Base-by-base conservation (phyloP, 2,797 vertebrate species). In the Pipistrellus nathusii region DNA sequence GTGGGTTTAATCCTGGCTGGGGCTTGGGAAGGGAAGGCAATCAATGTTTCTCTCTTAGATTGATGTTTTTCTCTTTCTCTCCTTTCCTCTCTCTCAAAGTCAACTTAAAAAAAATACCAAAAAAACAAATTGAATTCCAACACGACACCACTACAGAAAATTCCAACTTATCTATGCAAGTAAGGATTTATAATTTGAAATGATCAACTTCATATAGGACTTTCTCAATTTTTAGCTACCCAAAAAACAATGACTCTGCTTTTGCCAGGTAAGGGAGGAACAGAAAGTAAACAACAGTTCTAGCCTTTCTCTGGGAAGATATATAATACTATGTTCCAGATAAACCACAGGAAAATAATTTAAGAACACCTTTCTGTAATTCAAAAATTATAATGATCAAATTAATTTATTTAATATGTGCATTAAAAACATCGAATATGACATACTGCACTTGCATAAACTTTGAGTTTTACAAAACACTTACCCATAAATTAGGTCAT, bases 331-430 rank as follows among this genome's bases (percentile, higher is more conserved):
- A 48, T 71, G 55, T 3, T 84, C 25, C 23, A 77, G 30, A 80
- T 86, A 89, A 95, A 78, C 66, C 25, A 17, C 8, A 86, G 66
- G 30, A 93, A 95, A 73, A 93, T 35, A 20, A 93, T 35, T 89
- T 94, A 62, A 51, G 46, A 51, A 38, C 14, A 57, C 21, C n/a
- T 35, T 77, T 53, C 62, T 66, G 17, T 66, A 32, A 66, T 82
- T 94, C 14, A 92, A 86, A 62, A 94, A 80, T 84, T 83, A 88
- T 38, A 93, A 81, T 92, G 35, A 82, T 75, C 30, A 87, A 90
- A 73, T 89, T 85, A 93, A 41, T 87, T 73, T 1, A 64, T 95
- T 35, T 44, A 10, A 57, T 76, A 30, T 88, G 13, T 62, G 25
- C 30, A 85, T 66, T 93, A 53, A 69, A 92, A 95, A 82, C 41